Percentiles rank a stretch among this genome's conserved stretches.
Conservation (phyloP, 2,888 invertebrate genomes). For the Pterobdella sp. region DNA sequence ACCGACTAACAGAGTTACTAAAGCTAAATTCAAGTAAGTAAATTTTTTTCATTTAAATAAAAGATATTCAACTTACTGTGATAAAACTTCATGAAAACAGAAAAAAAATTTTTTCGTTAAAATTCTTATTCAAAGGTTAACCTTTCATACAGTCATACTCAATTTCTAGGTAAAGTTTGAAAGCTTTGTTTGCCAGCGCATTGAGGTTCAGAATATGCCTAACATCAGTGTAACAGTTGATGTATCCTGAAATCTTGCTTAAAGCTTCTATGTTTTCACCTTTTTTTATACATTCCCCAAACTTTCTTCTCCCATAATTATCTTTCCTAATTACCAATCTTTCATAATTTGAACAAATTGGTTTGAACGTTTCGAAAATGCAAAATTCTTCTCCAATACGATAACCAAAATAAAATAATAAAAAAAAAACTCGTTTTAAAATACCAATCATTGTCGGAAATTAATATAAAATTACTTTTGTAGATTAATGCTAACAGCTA, state of each 20-base stretch:
- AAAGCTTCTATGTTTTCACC: neutral
- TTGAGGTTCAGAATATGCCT: slow-evolving; percentile 14
- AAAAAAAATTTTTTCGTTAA: no score
- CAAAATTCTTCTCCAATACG: neutral
- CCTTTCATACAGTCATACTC: neutral
- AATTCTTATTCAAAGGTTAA: no score
- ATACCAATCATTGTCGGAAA: no score
- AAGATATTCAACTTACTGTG: no score
- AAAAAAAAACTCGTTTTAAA: no score
- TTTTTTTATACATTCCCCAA: slow-evolving; percentile 18
- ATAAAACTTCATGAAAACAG: no score
- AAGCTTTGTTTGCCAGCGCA: slow-evolving; percentile 12
- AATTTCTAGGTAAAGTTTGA: neutral
- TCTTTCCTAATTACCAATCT: slow-evolving; percentile 5
- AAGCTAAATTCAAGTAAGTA: no score
- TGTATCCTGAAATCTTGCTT: slow-evolving; percentile 8
- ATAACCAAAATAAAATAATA: no score
- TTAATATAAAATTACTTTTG: no score
- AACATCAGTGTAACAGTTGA: slow-evolving; percentile 21
- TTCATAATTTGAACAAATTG: slow-evolving; percentile 17
- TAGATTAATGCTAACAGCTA: no score
- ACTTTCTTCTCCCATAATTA: neutral
- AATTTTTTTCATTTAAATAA: no score
- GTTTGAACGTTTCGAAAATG: slow-evolving; percentile 1
- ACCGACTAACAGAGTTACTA: no score